phyloP scores from a whole-genome alignment of 2,113 vertebrate species.

The Amblyornis subalaris region DNA sequence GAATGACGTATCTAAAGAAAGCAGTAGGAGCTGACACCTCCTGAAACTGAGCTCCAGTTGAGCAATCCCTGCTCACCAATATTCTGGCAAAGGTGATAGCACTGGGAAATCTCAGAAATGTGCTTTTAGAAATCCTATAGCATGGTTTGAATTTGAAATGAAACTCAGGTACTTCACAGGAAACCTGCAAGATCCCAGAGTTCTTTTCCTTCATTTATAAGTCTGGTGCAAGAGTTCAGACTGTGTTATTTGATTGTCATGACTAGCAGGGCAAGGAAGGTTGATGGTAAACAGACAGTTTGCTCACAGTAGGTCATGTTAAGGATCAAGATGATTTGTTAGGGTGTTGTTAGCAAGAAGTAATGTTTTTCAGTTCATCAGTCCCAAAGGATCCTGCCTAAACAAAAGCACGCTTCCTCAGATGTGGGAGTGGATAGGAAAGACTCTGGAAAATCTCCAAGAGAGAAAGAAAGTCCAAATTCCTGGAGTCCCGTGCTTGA shows the following conservation, averaged over 20 bases:
- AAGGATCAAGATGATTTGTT: neutral
- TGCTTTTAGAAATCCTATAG: neutral
- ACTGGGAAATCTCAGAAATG: neutral
- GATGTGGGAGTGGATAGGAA: neutral
- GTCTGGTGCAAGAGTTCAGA: neutral
- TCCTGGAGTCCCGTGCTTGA: neutral
- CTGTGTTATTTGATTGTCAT: neutral
- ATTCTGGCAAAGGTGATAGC: neutral
- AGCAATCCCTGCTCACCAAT: neutral
- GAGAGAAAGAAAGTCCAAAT: neutral
- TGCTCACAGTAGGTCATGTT: neutral
- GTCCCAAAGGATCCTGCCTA: neutral
- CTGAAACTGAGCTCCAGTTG: neutral
- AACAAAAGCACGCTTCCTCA: neutral
- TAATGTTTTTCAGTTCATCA: neutral
- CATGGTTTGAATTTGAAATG: neutral
- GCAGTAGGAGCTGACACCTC: constrained; percentile 38
- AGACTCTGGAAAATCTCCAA: constrained; percentile 5
- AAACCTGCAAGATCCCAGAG: neutral
- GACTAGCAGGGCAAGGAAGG: neutral
- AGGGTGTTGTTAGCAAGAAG: neutral
- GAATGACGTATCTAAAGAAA: constrained; percentile 26
- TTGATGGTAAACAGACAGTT: neutral
- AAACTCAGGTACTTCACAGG: neutral
- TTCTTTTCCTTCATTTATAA: neutral